Evolutionary conservation across 2,888 invertebrate genomes (phyloP), one percentile per base, ranked within the genome.

Genomic region (Fabriciana adippe): DNA sequence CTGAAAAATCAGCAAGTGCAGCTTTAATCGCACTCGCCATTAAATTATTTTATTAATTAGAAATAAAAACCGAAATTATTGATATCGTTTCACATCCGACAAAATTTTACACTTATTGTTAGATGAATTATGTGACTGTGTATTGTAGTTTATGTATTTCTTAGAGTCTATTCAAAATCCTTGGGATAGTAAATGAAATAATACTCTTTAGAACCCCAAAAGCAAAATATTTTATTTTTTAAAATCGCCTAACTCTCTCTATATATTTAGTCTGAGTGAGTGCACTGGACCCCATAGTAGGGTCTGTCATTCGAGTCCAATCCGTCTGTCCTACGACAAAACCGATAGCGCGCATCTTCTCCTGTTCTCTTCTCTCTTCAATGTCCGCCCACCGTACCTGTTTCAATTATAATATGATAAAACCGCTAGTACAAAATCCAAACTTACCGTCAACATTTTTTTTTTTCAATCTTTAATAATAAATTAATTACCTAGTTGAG

Each of bases 371-470:
- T 82, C 96, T 94, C 88, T 99, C 99, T 93, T 99, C 99, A 82
- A 99, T 94, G 90, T 99, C 99, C 61, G 99, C 99, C 99, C 99
- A 99, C 79, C 99, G 96, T 78, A 99, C 99, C 99, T 99, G 90
- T 90, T 88, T 87, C 81, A 90, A 88, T 81, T 82, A 89, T 79
- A 85, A 87, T 71, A 83, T 81, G 85, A 89, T 90, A 79, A 89
- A 88, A 85, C 83, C 77, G 79, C 81, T 68, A 69, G 64, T 55
- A 69, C 45, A 55, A 56, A 48, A 18, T 26, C 16, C 16, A 55
- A 59, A 71, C 64, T 65, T 67, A 65, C 71, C 71, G 64, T 64
- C 55, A 59, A 50, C 48, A 31, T 16, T 51, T 11, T 11, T 8
- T 21, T 35, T 41, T 41, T 35, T 6, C 35, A 35, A 41, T 8